phyloP scores from a whole-genome alignment of 2,888 invertebrate genomes.

The Acanthosepion esculentum region DNA sequence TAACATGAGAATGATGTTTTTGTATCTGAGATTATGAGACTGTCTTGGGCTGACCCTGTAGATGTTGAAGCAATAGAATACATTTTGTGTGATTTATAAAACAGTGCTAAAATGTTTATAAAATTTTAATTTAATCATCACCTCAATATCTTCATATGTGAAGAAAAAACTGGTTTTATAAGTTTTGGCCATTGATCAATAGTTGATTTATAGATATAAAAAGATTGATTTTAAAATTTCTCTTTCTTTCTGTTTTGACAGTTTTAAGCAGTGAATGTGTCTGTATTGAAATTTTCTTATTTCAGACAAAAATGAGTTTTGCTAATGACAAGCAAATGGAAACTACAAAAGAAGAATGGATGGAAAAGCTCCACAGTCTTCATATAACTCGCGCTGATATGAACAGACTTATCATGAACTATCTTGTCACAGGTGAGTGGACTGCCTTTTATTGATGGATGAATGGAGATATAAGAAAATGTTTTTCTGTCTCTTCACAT shows the following conservation, averaged over 20 bases:
- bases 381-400: constrained; percentile 92
- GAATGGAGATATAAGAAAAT: background rate
- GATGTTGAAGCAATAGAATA: too few species aligned
- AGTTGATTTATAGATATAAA: too few species aligned
- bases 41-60: too few species aligned
- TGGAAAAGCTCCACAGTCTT: constrained; percentile 82
- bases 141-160: too few species aligned
- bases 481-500: background rate
- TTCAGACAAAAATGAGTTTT: constrained; percentile 54
- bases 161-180: too few species aligned
- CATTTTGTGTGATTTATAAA: too few species aligned
- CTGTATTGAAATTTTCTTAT: background rate
- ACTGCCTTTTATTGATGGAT: background rate
- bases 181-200: too few species aligned
- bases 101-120: too few species aligned
- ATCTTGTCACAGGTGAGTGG: constrained; percentile 90
- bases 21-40: too few species aligned
- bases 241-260: background rate
- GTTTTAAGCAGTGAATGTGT: background rate
- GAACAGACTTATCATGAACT: constrained; percentile 99
- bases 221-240: background rate
- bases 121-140: too few species aligned
- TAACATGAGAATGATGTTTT: too few species aligned
- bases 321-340: constrained; percentile 60
- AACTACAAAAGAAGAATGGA: constrained; percentile 80